phyloP scores from a whole-genome alignment of 2,888 invertebrate genomes.

The Biston betularia region DNA sequence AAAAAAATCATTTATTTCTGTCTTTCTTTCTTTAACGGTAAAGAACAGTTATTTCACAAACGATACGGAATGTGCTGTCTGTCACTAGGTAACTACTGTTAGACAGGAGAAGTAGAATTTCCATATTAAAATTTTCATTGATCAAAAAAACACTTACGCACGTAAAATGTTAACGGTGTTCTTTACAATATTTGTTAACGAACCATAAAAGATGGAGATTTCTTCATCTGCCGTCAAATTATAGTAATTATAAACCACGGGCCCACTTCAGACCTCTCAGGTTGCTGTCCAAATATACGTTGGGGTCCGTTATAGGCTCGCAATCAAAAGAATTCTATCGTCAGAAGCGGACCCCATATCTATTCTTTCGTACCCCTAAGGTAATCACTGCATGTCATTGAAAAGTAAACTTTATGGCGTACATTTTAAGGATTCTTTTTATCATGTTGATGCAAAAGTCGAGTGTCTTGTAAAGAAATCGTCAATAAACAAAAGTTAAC shows the following conservation, averaged over 20 bases:
- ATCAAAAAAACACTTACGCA: too few species aligned
- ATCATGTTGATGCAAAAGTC: slow-evolving; percentile 56
- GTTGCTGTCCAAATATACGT: slow-evolving; percentile 85
- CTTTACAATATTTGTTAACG: slow-evolving; percentile 35
- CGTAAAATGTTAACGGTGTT: slow-evolving; percentile 23
- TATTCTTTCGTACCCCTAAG: slow-evolving; percentile 80
- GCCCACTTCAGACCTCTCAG: slow-evolving; percentile 82
- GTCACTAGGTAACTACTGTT: background rate
- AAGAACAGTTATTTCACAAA: too few species aligned
- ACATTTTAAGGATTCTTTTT: slow-evolving; percentile 44
- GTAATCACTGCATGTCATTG: slow-evolving; percentile 38
- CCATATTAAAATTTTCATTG: too few species aligned
- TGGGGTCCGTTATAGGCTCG: slow-evolving; percentile 81
- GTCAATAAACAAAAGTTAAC: slow-evolving; percentile 81
- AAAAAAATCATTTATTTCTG: too few species aligned
- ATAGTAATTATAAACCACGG: slow-evolving; percentile 83
- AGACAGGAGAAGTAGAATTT: background rate
- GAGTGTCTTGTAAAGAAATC: slow-evolving; percentile 80
- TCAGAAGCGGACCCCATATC: slow-evolving; percentile 80
- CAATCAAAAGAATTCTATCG: slow-evolving; percentile 80
- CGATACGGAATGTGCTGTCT: background rate
- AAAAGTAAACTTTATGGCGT: slow-evolving; percentile 45
- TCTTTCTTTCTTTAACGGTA: too few species aligned
- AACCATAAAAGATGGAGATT: slow-evolving; percentile 50
- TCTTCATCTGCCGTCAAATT: slow-evolving; percentile 81